These are phyloP conservation scores for Siphamia tubifer DNA, from an alignment of 2,113 vertebrate genomes.

Conservation along the genomic window DNA sequence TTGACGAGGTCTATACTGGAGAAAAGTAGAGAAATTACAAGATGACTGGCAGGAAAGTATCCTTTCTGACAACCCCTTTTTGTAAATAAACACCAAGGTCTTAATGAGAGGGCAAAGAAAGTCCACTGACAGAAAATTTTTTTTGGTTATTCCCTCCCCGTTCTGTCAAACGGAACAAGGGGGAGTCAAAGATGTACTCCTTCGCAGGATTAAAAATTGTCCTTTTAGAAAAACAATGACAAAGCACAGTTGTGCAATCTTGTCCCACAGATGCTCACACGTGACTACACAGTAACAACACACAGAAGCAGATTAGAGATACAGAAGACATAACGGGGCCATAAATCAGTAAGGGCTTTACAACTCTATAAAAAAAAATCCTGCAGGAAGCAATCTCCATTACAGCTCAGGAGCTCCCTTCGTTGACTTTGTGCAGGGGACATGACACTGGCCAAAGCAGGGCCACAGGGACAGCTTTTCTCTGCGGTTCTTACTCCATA, in stretches of 20 bases:
- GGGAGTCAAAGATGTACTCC: not conserved
- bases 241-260: slow-evolving; percentile 22
- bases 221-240: slow-evolving; percentile 22
- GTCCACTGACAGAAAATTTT: no score
- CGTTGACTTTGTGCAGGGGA: slow-evolving; percentile 52
- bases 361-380: slow-evolving; percentile 62
- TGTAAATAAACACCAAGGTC: not conserved
- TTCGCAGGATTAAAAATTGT: not conserved
- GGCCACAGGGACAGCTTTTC: not conserved
- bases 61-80: not conserved
- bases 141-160: not conserved
- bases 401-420: slow-evolving; percentile 14
- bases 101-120: no score
- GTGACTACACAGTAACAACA: not conserved
- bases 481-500: not conserved
- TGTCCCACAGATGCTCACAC: slow-evolving; percentile 15
- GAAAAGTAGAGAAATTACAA: not conserved
- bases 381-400: slow-evolving; percentile 57
- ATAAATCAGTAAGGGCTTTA: slow-evolving; percentile 66
- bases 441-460: not conserved
- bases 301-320: slow-evolving; percentile 8
- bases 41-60: not conserved
- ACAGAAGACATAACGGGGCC: slow-evolving; percentile 13
- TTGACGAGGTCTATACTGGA: not conserved
- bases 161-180: not conserved